Percentiles rank a stretch among this genome's conserved stretches.
Evolutionary conservation across 1,140 invertebrate genomes (phyloP).

Genomic region (Drosophila sp.): DNA sequence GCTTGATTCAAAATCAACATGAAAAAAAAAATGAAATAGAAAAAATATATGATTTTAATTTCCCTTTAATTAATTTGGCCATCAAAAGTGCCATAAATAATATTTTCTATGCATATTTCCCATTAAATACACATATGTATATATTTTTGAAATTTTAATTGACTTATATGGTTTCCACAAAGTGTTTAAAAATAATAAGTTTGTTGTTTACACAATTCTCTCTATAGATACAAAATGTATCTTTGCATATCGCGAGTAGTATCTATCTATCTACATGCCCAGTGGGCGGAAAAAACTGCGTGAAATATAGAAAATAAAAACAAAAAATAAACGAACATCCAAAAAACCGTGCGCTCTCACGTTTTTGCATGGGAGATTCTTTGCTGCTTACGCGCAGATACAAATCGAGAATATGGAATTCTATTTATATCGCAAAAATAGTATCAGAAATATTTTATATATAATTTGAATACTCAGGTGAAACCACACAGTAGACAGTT

Average conservation of each 20-base stretch:
- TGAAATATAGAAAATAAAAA: constrained; percentile 34
- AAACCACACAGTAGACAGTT: constrained; percentile 8
- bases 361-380: constrained; percentile 73
- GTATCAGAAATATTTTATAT: constrained; percentile 1
- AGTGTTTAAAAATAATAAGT: constrained; percentile 55
- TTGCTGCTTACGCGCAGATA: constrained; percentile 56
- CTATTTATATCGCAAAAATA: constrained; percentile 53
- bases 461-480: not conserved
- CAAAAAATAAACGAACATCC: constrained; percentile 29
- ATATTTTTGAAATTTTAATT: constrained; percentile 36
- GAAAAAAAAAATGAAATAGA: not conserved
- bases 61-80: constrained; percentile 27
- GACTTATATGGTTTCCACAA: constrained; percentile 46
- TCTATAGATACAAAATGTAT: constrained; percentile 1
- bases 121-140: constrained; percentile 32
- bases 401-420: constrained; percentile 69
- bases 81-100: constrained; percentile 28
- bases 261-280: constrained; percentile 1
- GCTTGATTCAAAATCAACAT: not conserved
- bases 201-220: constrained; percentile 65
- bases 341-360: constrained; percentile 65
- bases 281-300: constrained; percentile 35
- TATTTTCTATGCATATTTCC: constrained; percentile 22
- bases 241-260: constrained; percentile 1
- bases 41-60: constrained; percentile 2